Percentiles rank a stretch among this genome's conserved stretches.
phyloP scores from a whole-genome alignment of 2,113 vertebrate species.

The Lamprologus callipterus region DNA sequence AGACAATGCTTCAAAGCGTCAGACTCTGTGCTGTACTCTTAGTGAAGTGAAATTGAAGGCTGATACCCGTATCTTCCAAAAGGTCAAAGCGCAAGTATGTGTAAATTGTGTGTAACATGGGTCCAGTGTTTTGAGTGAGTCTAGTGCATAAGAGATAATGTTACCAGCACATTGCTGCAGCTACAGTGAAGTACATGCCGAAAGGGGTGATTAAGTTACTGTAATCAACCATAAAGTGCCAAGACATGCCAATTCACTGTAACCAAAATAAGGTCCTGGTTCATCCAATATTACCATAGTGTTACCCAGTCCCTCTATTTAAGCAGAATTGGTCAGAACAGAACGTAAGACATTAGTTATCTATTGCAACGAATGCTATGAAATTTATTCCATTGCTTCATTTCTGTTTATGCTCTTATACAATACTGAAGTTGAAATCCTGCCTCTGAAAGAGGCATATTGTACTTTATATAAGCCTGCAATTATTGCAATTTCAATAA shows the following conservation, averaged over 20 bases:
- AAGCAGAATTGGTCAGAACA: background rate
- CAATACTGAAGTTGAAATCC: background rate
- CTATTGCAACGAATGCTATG: background rate
- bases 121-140: background rate
- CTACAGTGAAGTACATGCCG: background rate
- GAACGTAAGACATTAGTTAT: background rate
- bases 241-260: background rate
- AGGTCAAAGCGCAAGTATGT: background rate
- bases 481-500: background rate
- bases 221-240: background rate
- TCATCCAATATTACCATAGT: background rate
- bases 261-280: background rate
- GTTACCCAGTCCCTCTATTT: background rate
- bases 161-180: background rate
- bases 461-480: background rate
- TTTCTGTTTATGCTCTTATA: background rate
- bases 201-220: background rate
- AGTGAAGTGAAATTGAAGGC: background rate
- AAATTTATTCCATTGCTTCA: background rate
- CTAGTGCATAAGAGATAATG: background rate
- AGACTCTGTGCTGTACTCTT: background rate
- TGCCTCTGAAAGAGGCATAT: background rate
- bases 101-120: background rate
- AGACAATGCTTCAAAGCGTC: rapidly evolving
- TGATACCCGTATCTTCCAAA: background rate